These are phyloP conservation scores for Nomada fucata DNA, from an alignment of 2,888 invertebrate species.

Conservation along the genomic window DNA sequence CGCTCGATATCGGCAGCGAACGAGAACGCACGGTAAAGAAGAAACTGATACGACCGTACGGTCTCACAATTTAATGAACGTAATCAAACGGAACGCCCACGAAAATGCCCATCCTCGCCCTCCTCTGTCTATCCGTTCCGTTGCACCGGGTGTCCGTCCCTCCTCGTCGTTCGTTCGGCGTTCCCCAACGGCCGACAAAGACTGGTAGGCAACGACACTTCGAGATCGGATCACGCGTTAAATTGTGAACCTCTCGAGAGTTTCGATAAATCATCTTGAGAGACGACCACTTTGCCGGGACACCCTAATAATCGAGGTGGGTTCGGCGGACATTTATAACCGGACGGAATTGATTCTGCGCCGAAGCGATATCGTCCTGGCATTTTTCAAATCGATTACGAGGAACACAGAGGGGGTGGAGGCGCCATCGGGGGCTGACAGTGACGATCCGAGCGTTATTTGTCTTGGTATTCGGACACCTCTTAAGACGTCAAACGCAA, in stretches of 20 bases:
- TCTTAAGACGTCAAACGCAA: slow-evolving; percentile 42
- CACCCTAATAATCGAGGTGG: slow-evolving; percentile 51
- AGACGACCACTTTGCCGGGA: slow-evolving; percentile 44
- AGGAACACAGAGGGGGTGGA: neutral
- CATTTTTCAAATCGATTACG: slow-evolving; percentile 51
- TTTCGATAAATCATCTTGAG: slow-evolving; percentile 61
- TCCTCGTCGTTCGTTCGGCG: neutral
- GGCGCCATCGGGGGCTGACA: neutral
- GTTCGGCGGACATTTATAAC: slow-evolving; percentile 48
- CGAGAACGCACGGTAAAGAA: slow-evolving; percentile 49
- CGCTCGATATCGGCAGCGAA: slow-evolving; percentile 66
- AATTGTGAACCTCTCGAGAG: slow-evolving; percentile 47
- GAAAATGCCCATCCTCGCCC: slow-evolving; percentile 8
- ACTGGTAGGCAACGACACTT: slow-evolving; percentile 41
- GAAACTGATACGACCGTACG: slow-evolving; percentile 60
- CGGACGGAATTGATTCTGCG: slow-evolving; percentile 43
- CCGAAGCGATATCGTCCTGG: neutral
- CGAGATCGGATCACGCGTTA: slow-evolving; percentile 58
- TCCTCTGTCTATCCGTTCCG: neutral
- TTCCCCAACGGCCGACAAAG: slow-evolving; percentile 26
- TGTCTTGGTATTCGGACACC: slow-evolving; percentile 18
- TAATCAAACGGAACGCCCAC: slow-evolving; percentile 62
- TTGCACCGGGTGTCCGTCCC: neutral
- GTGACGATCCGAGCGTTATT: slow-evolving; percentile 31
- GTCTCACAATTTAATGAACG: slow-evolving; percentile 64